These are phyloP conservation scores for Larimichthys polyactis DNA, from an alignment of 2,113 vertebrate genomes.

Conservation along the genomic window DNA sequence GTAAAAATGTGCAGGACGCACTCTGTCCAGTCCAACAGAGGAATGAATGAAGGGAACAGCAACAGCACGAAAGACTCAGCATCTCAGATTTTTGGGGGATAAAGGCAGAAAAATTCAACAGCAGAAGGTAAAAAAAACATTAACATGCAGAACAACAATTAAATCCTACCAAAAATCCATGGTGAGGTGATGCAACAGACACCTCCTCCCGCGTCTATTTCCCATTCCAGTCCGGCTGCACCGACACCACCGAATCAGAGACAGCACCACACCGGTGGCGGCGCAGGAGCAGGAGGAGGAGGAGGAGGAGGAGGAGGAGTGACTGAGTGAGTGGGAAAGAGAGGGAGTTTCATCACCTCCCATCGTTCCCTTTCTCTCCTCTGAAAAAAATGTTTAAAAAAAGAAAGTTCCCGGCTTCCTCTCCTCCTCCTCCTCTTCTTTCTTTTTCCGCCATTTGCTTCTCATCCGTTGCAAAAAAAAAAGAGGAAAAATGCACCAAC, in stretches of 20 bases:
- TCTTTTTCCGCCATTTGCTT: slow-evolving; percentile 29
- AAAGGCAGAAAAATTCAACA: not conserved
- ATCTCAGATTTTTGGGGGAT: not conserved
- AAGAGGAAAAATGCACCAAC: slow-evolving; percentile 21
- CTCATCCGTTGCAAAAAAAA: slow-evolving; percentile 50
- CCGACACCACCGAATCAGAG: slow-evolving; percentile 43
- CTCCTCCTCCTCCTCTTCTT: slow-evolving; percentile 32
- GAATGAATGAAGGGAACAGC: slow-evolving; percentile 19
- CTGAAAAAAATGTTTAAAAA: not conserved
- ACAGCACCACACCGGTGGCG: slow-evolving; percentile 23
- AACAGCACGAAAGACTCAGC: not conserved
- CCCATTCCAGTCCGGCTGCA: slow-evolving; percentile 61
- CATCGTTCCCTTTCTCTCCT: slow-evolving; percentile 62
- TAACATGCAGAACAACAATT: slow-evolving; percentile 26
- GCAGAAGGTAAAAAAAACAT: not conserved
- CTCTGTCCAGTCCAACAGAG: not conserved
- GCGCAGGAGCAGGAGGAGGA: slow-evolving; percentile 37
- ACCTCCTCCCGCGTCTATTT: slow-evolving; percentile 60
- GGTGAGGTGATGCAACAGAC: slow-evolving; percentile 43
- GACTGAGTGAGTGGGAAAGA: slow-evolving; percentile 38
- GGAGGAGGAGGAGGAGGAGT: slow-evolving; percentile 39
- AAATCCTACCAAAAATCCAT: slow-evolving; percentile 68
- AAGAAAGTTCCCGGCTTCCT: slow-evolving; percentile 63
- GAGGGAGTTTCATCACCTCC: slow-evolving; percentile 62
- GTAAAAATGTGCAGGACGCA: not conserved